Percentiles rank a stretch among this genome's conserved stretches.
phyloP scores from a whole-genome alignment of 2,113 vertebrate species.

The Maccullochella peelii region DNA sequence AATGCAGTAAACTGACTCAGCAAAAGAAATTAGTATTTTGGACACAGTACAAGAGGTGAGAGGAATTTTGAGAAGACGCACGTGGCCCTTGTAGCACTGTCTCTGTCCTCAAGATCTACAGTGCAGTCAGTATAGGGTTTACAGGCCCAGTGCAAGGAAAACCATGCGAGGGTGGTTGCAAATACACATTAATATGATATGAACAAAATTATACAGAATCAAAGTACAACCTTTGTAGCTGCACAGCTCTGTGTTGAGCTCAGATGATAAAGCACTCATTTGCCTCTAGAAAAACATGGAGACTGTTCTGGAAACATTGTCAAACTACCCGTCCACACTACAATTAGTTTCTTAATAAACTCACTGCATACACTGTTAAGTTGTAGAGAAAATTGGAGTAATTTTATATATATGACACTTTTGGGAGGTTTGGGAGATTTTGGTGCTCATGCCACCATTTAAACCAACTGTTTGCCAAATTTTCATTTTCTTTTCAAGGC shows the following conservation, averaged over 20 bases:
- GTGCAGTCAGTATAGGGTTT: neutral
- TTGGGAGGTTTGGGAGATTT: neutral
- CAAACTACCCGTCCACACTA: neutral
- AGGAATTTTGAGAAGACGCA: neutral
- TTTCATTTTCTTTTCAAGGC: neutral
- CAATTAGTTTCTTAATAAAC: neutral
- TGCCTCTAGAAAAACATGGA: neutral
- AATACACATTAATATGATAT: neutral
- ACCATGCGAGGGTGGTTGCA: neutral
- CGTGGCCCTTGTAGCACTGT: neutral
- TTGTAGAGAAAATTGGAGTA: neutral
- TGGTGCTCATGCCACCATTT: neutral
- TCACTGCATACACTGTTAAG: too few species aligned
- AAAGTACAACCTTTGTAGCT: neutral
- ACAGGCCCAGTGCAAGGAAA: neutral
- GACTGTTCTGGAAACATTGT: neutral
- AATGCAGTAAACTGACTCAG: neutral
- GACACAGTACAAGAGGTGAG: neutral
- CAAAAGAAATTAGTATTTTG: neutral
- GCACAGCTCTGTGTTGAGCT: neutral
- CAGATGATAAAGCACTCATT: neutral
- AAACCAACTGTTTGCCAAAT: neutral
- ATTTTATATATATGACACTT: neutral
- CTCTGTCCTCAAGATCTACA: neutral
- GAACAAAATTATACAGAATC: neutral